Conservation (phyloP, 2,888 invertebrate species). For the Willowsia nigromaculata region DNA sequence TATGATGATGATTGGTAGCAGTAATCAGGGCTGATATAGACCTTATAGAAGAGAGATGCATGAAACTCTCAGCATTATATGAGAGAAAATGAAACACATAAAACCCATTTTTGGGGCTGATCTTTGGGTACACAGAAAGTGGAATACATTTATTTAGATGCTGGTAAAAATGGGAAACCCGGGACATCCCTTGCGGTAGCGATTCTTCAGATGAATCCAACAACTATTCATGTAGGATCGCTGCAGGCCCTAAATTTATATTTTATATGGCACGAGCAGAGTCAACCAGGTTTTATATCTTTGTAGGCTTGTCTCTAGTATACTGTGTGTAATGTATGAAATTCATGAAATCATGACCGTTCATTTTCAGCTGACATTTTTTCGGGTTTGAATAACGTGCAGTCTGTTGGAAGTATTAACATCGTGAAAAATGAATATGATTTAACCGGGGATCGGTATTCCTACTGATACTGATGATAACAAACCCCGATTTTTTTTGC, state of each 20-base stretch:
- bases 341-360: background rate
- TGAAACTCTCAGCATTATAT: background rate
- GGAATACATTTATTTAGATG: background rate
- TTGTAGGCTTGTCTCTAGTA: too few species aligned
- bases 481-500: conserved; percentile 16
- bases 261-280: background rate
- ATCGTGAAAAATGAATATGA: background rate
- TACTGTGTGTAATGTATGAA: too few species aligned
- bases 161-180: conserved; percentile 44
- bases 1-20: conserved; percentile 24
- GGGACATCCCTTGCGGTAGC: conserved; percentile 33
- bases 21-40: conserved; percentile 1
- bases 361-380: conserved; percentile 42
- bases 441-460: conserved; percentile 42
- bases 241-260: conserved; percentile 20
- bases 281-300: too few species aligned
- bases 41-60: background rate
- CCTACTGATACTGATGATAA: background rate
- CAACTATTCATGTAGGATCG: conserved; percentile 28
- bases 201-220: background rate
- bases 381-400: conserved; percentile 47
- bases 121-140: background rate
- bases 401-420: conserved; percentile 16
- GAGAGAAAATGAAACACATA: too few species aligned
- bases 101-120: conserved; percentile 35